Base-by-base conservation (phyloP, 37 sponge, comb jelly and placozoan species). In the Diacarnus erythraeanus region DNA sequence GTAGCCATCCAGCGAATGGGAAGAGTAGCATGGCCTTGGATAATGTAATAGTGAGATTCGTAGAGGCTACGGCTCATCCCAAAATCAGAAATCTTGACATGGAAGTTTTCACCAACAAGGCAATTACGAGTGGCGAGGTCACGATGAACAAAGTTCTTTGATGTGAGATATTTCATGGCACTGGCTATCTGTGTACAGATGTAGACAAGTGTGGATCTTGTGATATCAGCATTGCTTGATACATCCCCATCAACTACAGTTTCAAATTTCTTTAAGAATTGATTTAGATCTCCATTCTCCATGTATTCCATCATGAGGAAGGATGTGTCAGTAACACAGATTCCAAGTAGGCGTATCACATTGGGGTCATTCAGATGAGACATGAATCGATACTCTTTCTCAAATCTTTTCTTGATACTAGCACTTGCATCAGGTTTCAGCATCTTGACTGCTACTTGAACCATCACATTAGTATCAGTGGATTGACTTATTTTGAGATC, bases 1-100 rank as follows among this genome's bases (percentile, higher is more conserved):
- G 42, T 81, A 15, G 91, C 82, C 91, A 90, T 90, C 91, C 91
- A 90, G 35, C 91, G 72, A 20, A 90, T 63, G 4, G 91, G 91
- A 4, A 90, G 64, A 22, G 72, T 72, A 29, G 82, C 82, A 27
- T 56, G 43, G 0, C 91, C 91, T 0, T 59, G 64, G 34, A 86
- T 47, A 20, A 56, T 26, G 76, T 85, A 90, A 68, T 90, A 90
- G 34, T 71, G 70, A 43, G 74, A 78, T n/a, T 71, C 41, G 35
- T 90, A 90, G 29, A 85, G 79, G 37, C 42, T 86, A 25, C 59
- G 78, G 40, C 82, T 85, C 78, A 90, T 80, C 23, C 86, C 86
- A 26, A 85, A 90, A 72, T 90, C 91, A 26, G 83, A 72, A 31
- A 90, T 47, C 71, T 90, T 90, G 47, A 90, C 87, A 29, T 57